Evolutionary conservation across 2,888 invertebrate species (phyloP).

Genomic region (Pristionchus maxplancki): DNA sequence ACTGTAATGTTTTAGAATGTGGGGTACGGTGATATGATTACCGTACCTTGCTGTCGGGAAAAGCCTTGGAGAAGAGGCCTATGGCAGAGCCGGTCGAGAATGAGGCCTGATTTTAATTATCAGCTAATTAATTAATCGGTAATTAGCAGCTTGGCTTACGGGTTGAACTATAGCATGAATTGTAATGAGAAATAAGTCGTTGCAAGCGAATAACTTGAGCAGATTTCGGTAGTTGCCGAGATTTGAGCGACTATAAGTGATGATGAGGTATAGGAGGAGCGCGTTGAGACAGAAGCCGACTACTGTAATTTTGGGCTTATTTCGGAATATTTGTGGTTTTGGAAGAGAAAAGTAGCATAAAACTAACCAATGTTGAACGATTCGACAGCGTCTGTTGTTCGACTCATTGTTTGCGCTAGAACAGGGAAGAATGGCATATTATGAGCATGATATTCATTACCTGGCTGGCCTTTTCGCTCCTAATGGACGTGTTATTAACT

Average conservation of each 20-base stretch:
- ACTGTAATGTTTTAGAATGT: too few species aligned
- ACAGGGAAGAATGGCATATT: background rate
- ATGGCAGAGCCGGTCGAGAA: background rate
- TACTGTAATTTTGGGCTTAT: background rate
- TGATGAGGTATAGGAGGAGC: background rate
- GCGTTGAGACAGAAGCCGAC: background rate
- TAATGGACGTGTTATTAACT: too few species aligned
- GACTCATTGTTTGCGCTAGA: background rate
- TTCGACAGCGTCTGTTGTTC: background rate
- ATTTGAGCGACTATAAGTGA: background rate
- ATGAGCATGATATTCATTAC: too few species aligned
- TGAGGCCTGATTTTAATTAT: background rate
- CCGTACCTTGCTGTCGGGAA: constrained; percentile 3
- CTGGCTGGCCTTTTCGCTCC: too few species aligned
- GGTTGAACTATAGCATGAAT: background rate
- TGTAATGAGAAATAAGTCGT: background rate
- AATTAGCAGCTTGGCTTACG: background rate
- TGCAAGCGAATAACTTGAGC: constrained; percentile 8
- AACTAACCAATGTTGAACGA: background rate
- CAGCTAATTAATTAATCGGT: background rate
- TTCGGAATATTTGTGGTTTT: too few species aligned
- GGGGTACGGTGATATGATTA: background rate
- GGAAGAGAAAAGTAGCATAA: too few species aligned
- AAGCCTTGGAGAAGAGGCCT: background rate
- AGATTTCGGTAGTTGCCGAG: constrained; percentile 1